Evolutionary conservation across 2,888 invertebrate genomes (phyloP), one percentile per base, ranked within the genome.

Genomic region (Drepana falcataria): DNA sequence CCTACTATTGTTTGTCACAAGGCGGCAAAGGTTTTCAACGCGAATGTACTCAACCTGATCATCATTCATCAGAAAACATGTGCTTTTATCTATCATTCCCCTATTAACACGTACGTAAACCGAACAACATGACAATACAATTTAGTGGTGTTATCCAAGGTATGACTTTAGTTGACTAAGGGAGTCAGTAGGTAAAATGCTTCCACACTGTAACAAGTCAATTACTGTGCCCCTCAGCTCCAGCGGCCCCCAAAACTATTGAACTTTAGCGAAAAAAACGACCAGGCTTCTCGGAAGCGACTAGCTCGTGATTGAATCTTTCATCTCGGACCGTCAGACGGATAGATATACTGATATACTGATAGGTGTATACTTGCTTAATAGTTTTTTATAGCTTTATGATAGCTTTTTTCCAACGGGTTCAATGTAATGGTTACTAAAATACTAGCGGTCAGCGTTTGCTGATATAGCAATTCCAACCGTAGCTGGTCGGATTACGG

Each of bases 231-330:
- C 58, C 59, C 21, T 9, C 51, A 35, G 7, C 7, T 48, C 51
- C 33, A 41, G 35, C 61, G 75, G 65, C 69, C 81, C 77, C 87
- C 69, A 79, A 81, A 81, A 79, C 71, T 71, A 73, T 76, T 69
- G 75, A 75, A 71, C 71, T 73, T 65, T 66, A 68, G 69, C 66
- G 75, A 75, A 79, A 81, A 84, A 81, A 76, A 69, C 59, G 41
- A 64, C 59, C 68, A 69, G 69, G 61, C 74, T 87, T 88, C 86
- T 84, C 76, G 76, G 87, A 88, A 89, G 76, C 83, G 74, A 58
- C 64, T 61, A 67, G 73, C 71, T 60, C 81, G 82, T 87, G 87
- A 87, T 87, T 86, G 85, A 86, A 86, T 85, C 82, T 85, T 83
- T 81, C 83, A 81, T 85, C 81, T 82, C 64, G 71, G 68, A 65